These are phyloP conservation scores for Empis stercorea DNA, from an alignment of 2,888 invertebrate species.

Conservation along the genomic window DNA sequence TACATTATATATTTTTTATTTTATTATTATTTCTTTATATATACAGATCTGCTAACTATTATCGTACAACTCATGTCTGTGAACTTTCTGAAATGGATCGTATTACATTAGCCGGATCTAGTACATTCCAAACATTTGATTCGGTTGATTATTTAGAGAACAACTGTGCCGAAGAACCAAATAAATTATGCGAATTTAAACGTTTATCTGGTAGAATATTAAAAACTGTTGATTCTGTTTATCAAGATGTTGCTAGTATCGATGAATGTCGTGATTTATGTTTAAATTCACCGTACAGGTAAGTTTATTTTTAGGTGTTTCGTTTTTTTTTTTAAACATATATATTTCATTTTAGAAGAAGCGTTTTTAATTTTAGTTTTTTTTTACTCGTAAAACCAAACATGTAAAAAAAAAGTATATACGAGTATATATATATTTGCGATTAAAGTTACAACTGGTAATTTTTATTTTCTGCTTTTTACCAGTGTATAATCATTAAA, in stretches of 20 bases:
- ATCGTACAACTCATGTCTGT: conserved; percentile 76
- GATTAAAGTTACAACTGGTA: no score
- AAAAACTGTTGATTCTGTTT: conserved; percentile 88
- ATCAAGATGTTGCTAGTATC: conserved; percentile 73
- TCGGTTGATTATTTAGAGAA: conserved; percentile 78
- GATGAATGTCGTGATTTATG: conserved; percentile 85
- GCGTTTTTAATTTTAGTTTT: no score
- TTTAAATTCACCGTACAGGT: conserved; percentile 72
- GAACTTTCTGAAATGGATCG: conserved; percentile 87
- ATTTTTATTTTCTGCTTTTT: no score
- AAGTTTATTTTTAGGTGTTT: conserved; percentile 8
- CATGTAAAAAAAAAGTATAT: no score
- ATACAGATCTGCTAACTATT: conserved; percentile 79
- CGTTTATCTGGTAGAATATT: conserved; percentile 75
- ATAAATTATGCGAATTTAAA: conserved; percentile 87
- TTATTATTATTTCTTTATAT: background rate
- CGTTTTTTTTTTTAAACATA: background rate
- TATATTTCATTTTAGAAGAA: background rate
- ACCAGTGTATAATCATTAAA: no score
- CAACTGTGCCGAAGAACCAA: conserved; percentile 88
- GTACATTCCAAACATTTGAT: conserved; percentile 57
- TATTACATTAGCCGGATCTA: conserved; percentile 73
- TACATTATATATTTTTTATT: no score
- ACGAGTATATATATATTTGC: no score
- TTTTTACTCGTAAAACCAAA: no score